Evolutionary conservation across 2,797 vertebrate species (phyloP), one percentile per base, ranked within the genome.

Genomic region (Lagocephalus sceleratus): DNA sequence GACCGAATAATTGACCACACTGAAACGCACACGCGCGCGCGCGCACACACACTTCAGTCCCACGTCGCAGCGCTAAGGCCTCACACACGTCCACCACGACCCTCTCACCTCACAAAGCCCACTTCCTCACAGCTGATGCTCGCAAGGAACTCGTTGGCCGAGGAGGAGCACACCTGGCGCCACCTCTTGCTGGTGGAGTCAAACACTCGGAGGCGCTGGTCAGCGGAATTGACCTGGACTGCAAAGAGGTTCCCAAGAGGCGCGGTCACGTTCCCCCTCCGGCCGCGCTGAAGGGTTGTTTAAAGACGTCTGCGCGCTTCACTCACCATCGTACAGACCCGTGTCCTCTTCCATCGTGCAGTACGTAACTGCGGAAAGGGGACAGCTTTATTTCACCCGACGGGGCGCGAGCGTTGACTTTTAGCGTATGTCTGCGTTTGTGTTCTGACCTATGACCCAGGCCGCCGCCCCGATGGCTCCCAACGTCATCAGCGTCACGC

Each of bases 91-190:
- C 2, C 45, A 32, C 43, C 45, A 45, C 42, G 21, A 42, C 1
- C 12, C 19, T 35, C 59, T 63, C 83, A 94, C 94, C 94, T 94
- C 75, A 95, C 69, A 32, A 96, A 96, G 51, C 94, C 94, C 87
- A 95, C 94, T 85, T 97, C 94, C 71, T 94, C 94, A 45, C 94
- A 97, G 85, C 93, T 91, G 65, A 96, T 91, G 51, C 86, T 87
- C 0, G 94, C 94, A 38, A 94, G 86, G 49, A 92, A 79, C 60
- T 92, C 87, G 39, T 96, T 91, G 72, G 85, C 86, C 16, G 84
- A 65, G 0, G 94, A 95, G 16, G 94, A 94, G 55, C 94, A 97
- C 45, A 96, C 84, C 21, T 93, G 88, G 17, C 92, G 89, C 94
- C 94, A 97, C 23, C 89, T 87, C 43, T 76, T 86, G 57, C 93